Conservation (phyloP, 2,888 invertebrate species). For the Tachina grossa region DNA sequence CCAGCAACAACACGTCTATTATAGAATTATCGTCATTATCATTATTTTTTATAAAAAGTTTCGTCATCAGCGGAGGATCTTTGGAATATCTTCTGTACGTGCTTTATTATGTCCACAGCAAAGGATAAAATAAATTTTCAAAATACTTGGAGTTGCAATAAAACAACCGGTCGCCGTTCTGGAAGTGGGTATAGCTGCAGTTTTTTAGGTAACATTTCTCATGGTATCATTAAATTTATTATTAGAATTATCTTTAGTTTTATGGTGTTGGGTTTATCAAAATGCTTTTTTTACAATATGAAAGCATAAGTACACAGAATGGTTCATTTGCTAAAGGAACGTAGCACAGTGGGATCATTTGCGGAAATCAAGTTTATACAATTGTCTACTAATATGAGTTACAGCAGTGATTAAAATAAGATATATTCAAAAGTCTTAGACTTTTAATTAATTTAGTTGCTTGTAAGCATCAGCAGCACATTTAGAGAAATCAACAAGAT, state of each 20-base stretch:
- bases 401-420: neutral
- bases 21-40: slow-evolving; percentile 22
- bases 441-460: too few relatives aligned
- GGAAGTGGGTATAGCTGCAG: slow-evolving; percentile 83
- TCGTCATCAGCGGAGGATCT: slow-evolving; percentile 22
- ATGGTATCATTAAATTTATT: slow-evolving; percentile 53
- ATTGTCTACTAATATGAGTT: neutral
- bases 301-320: neutral
- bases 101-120: slow-evolving; percentile 74
- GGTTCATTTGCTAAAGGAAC: neutral
- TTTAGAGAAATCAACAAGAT: too few relatives aligned
- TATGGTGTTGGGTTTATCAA: neutral
- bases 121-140: slow-evolving; percentile 81
- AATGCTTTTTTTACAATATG: neutral
- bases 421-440: too few relatives aligned
- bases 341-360: neutral
- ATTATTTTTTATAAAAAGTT: slow-evolving; percentile 24
- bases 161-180: slow-evolving; percentile 82
- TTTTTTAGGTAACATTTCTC: slow-evolving; percentile 80
- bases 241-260: slow-evolving; percentile 1
- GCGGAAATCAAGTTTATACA: neutral
- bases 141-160: slow-evolving; percentile 82
- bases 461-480: too few relatives aligned
- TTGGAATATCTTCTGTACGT: slow-evolving; percentile 56
- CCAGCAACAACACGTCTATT: neutral